These are phyloP conservation scores for Himalopsyche anomala DNA, from an alignment of 2,888 invertebrate species.

Conservation along the genomic window DNA sequence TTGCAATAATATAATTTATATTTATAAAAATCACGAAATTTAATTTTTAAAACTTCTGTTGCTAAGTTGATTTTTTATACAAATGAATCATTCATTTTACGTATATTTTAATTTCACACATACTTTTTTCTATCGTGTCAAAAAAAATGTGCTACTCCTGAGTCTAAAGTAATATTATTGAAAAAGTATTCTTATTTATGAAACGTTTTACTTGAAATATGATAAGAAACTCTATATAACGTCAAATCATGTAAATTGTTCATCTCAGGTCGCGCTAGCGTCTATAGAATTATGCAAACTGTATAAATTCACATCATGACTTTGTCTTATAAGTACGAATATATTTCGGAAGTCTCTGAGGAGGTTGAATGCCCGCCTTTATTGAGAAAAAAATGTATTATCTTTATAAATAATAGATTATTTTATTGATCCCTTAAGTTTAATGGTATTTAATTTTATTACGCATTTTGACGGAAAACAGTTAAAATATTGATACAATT, in stretches of 20 bases:
- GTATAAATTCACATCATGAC: not conserved
- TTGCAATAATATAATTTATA: too few species aligned
- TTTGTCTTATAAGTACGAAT: not conserved
- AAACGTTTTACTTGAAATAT: not conserved
- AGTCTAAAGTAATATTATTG: not conserved
- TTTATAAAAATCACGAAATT: too few species aligned
- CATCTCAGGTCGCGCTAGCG: not conserved
- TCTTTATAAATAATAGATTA: not conserved
- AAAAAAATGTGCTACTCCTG: too few species aligned
- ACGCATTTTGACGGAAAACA: too few species aligned
- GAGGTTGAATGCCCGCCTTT: not conserved
- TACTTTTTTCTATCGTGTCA: too few species aligned
- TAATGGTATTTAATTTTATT: too few species aligned
- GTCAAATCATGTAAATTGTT: conserved; percentile 26
- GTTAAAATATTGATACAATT: too few species aligned
- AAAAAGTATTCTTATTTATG: not conserved
- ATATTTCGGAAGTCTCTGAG: not conserved
- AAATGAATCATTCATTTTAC: too few species aligned
- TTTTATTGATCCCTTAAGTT: not conserved
- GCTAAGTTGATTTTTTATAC: too few species aligned
- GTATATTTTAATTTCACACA: too few species aligned
- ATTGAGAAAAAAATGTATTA: not conserved
- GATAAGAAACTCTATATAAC: not conserved
- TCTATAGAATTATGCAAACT: conserved; percentile 19
- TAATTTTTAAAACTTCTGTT: too few species aligned